Evolutionary conservation across 2,888 invertebrate genomes (phyloP), one percentile per base, ranked within the genome.

Genomic region (Eupithecia abbreviata): DNA sequence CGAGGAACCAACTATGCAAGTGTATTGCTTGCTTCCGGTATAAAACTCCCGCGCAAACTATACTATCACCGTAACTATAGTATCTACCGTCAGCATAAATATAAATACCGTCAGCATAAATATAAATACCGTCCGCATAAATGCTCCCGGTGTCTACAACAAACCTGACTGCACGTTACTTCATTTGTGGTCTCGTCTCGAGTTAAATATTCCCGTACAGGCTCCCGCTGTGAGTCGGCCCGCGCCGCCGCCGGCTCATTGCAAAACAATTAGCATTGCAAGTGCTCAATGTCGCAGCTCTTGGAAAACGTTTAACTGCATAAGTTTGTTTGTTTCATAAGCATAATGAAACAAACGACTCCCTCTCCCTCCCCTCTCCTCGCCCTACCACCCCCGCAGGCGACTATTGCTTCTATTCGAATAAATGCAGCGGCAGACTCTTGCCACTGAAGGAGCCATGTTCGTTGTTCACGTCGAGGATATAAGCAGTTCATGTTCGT

Each of bases 231-330:
- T 4, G 10, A 62, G 62, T 62, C 30, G 10, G 41, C 6, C 66
- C 58, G 51, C 45, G 3, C 66, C 58, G 51, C 45, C 72, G 30
- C 43, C 4, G 18, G 12, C 70, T 55, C 71, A 73, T 47, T 67
- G 73, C 67, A 82, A 84, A 82, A 86, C 84, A 87, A 90, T 90
- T 88, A 90, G 88, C 86, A 87, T 88, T 89, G 85, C 83, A 77
- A 79, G 84, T 69, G 72, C 42, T 66, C 70, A 58, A 45, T 69
- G 69, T 73, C 70, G 51, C 73, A 45, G 49, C 71, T 78, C 76
- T 76, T 79, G 76, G 80, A 62, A 62, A 78, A 79, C 84, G 80
- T 83, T 84, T 88, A 85, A 87, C 87, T 84, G 88, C 89, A 90
- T 87, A 89, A 30, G 30, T 30, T 30, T 30, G 30, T 30, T 30